Conservation (phyloP, 2,113 vertebrate species). For the Phrynosoma platyrhinos region DNA sequence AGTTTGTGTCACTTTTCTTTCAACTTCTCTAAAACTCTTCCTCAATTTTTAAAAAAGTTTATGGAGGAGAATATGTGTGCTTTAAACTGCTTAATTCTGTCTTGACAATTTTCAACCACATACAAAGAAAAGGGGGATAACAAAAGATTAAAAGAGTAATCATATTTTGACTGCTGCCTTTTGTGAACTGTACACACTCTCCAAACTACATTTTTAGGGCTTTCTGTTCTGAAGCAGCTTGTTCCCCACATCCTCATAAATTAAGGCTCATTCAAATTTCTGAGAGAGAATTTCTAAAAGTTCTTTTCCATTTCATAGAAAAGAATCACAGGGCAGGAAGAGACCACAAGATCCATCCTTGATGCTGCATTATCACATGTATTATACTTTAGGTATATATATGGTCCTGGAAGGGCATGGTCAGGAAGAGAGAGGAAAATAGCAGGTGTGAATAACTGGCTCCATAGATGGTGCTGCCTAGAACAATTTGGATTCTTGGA, state of each 20-base stretch:
- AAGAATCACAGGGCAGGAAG: too few species aligned
- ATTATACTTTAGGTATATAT: too few species aligned
- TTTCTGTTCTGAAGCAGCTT: not conserved
- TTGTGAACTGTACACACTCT: not conserved
- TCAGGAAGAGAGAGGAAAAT: too few species aligned
- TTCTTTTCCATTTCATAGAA: not conserved
- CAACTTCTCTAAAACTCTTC: not conserved
- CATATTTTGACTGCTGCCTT: slow-evolving; percentile 10
- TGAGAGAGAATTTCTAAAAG: not conserved
- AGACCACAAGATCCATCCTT: too few species aligned
- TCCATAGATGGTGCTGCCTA: too few species aligned
- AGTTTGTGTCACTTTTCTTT: not conserved
- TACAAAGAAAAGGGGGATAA: slow-evolving; percentile 14
- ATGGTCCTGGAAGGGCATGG: too few species aligned
- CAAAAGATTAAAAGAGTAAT: slow-evolving; percentile 27
- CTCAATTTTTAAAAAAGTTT: not conserved
- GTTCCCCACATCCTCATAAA: not conserved
- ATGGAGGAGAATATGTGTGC: not conserved
- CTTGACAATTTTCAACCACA: slow-evolving; percentile 36
- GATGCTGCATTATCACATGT: too few species aligned
- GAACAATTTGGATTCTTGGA: too few species aligned
- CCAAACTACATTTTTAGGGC: not conserved
- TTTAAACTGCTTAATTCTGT: slow-evolving; percentile 10
- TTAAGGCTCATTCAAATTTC: not conserved
- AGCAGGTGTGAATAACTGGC: too few species aligned